Evolutionary conservation across 2,888 invertebrate genomes (phyloP).

Genomic region (Catocala sponsa): DNA sequence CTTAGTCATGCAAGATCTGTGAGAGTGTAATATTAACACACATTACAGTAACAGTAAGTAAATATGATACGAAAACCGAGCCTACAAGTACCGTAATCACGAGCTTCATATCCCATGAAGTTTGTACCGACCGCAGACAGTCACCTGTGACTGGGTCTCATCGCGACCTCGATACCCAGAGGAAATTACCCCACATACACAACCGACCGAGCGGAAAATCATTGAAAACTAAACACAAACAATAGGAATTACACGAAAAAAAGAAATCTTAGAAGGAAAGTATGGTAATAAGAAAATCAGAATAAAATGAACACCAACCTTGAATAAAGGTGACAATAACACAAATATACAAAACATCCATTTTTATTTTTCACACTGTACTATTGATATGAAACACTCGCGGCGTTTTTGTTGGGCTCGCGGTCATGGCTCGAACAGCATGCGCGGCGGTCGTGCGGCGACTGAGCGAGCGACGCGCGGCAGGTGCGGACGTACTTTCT

Average conservation of each 20-base stretch:
- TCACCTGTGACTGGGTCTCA: slow-evolving; percentile 49
- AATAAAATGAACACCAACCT: slow-evolving; percentile 57
- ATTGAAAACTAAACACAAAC: slow-evolving; percentile 54
- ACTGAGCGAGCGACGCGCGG: slow-evolving; percentile 61
- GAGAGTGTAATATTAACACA: slow-evolving; percentile 18
- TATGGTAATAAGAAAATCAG: slow-evolving; percentile 16
- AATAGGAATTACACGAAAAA: slow-evolving; percentile 47
- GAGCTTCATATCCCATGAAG: slow-evolving; percentile 47
- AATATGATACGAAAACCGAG: slow-evolving; percentile 43
- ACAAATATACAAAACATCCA: slow-evolving; percentile 75
- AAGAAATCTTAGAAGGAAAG: slow-evolving; percentile 28
- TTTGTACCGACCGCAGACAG: slow-evolving; percentile 45
- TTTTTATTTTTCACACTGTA: slow-evolving; percentile 68
- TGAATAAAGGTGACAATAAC: slow-evolving; percentile 62
- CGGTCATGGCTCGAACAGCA: slow-evolving; percentile 68
- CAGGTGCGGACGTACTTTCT: slow-evolving; percentile 66
- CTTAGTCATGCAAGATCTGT: slow-evolving; percentile 10
- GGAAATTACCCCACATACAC: slow-evolving; percentile 51
- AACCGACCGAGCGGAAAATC: slow-evolving; percentile 43
- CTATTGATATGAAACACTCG: slow-evolving; percentile 68
- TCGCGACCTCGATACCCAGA: slow-evolving; percentile 45
- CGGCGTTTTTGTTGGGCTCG: slow-evolving; percentile 61
- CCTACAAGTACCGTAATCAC: slow-evolving; percentile 41
- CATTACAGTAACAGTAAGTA: slow-evolving; percentile 39
- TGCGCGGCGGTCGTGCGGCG: slow-evolving; percentile 58